Percentiles rank a stretch among this genome's conserved stretches.
phyloP scores from a whole-genome alignment of 2,797 vertebrate genomes.

The Notolabrus celidotus region DNA sequence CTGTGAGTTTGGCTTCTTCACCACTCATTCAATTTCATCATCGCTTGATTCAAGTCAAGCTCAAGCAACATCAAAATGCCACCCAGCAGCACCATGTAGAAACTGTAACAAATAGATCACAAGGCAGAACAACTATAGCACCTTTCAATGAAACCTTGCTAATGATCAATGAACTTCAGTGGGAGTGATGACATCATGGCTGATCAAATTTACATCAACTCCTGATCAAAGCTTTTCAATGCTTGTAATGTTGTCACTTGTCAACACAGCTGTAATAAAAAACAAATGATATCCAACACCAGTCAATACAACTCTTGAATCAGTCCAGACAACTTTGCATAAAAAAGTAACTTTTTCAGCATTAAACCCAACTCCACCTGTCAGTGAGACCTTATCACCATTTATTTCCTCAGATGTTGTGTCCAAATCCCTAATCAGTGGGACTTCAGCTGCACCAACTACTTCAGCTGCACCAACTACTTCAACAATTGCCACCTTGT shows the following conservation, averaged over 20 bases:
- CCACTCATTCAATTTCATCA: too few relatives aligned
- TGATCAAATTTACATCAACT: background rate
- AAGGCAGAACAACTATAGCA: background rate
- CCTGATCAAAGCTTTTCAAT: background rate
- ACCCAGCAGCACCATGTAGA: background rate
- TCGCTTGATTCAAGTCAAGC: background rate
- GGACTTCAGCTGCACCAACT: background rate
- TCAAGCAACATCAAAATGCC: background rate
- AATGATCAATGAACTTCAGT: background rate
- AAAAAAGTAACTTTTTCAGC: background rate
- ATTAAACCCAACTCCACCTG: background rate
- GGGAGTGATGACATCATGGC: background rate
- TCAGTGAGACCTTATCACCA: background rate
- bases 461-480: background rate
- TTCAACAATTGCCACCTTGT: background rate
- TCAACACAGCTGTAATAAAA: background rate
- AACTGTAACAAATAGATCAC: background rate
- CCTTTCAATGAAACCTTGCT: background rate
- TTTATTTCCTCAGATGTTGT: background rate
- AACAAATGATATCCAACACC: background rate
- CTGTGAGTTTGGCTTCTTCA: background rate
- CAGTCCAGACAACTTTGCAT: background rate
- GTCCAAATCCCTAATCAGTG: background rate
- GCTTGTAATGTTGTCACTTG: background rate
- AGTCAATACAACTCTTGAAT: background rate